phyloP scores from a whole-genome alignment of 1,140 invertebrate species.

The Nebria ingens region DNA sequence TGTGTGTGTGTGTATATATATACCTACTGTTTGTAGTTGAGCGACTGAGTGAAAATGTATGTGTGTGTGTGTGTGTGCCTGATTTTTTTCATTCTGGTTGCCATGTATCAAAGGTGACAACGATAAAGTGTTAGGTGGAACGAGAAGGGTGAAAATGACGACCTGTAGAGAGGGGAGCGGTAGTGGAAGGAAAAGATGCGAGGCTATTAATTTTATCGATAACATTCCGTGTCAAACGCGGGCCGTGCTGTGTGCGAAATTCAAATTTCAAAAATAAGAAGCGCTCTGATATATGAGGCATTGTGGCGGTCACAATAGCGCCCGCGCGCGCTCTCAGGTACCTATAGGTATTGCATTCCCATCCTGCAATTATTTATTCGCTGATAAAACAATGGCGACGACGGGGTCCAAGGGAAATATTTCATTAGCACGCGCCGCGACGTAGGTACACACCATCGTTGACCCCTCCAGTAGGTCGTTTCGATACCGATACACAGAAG shows the following conservation, averaged over 20 bases:
- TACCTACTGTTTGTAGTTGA: too few relatives aligned
- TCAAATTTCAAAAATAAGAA: conserved; percentile 10
- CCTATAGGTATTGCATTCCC: conserved; percentile 4
- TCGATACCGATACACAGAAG: background rate
- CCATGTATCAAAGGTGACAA: conserved; percentile 7
- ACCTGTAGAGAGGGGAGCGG: background rate
- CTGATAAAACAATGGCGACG: conserved; percentile 3
- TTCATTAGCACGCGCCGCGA: conserved; percentile 7
- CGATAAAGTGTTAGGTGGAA: background rate
- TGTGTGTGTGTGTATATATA: background rate
- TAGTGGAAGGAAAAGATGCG: conserved; percentile 17
- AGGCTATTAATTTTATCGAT: conserved; percentile 22
- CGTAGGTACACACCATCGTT: background rate
- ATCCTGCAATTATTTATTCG: conserved; percentile 7
- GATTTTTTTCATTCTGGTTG: conserved; percentile 2
- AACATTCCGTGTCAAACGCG: conserved; percentile 15
- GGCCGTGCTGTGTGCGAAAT: background rate
- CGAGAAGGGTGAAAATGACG: background rate
- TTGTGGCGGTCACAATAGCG: background rate
- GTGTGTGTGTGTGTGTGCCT: background rate
- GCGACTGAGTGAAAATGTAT: too few relatives aligned
- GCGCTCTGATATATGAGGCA: conserved; percentile 2
- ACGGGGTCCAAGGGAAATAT: background rate
- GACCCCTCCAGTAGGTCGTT: background rate
- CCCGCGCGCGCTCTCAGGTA: background rate